phyloP scores from a whole-genome alignment of 1,140 invertebrate species.

The Hyposmocoma kahamanoa region DNA sequence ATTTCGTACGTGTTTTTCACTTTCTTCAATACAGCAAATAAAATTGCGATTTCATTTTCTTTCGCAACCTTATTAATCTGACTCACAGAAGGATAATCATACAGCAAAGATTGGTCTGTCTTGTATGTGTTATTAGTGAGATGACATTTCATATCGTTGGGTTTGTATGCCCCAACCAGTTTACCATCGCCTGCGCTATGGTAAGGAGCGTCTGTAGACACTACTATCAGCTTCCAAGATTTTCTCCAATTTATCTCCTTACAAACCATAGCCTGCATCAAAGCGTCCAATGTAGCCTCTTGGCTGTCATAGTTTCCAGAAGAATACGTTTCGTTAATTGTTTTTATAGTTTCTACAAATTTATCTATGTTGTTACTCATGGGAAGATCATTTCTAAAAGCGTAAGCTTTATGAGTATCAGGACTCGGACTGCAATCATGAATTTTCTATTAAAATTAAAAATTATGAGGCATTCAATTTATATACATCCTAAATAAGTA shows the following conservation, averaged over 20 bases:
- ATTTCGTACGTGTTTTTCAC: slow-evolving; percentile 81
- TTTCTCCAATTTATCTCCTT: slow-evolving; percentile 77
- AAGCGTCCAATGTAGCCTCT: slow-evolving; percentile 85
- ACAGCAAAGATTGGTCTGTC: slow-evolving; percentile 72
- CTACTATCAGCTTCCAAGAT: slow-evolving; percentile 76
- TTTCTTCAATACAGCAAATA: slow-evolving; percentile 87
- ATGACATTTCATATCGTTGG: slow-evolving; percentile 90
- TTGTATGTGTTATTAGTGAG: slow-evolving; percentile 78
- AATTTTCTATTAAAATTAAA: too few relatives aligned
- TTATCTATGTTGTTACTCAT: slow-evolving; percentile 15
- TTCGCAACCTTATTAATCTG: slow-evolving; percentile 78
- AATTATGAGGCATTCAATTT: too few relatives aligned
- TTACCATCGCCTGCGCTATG: slow-evolving; percentile 82
- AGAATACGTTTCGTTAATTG: slow-evolving; percentile 68
- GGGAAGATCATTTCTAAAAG: slow-evolving; percentile 83
- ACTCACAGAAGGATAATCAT: slow-evolving; percentile 80
- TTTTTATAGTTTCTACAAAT: neutral
- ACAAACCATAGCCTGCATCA: slow-evolving; percentile 85
- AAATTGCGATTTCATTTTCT: slow-evolving; percentile 56
- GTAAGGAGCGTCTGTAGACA: slow-evolving; percentile 78
- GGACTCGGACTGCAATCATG: too few relatives aligned
- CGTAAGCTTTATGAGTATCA: too few relatives aligned
- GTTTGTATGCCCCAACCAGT: slow-evolving; percentile 88
- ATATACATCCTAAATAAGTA: too few relatives aligned
- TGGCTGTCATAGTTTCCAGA: slow-evolving; percentile 84